Conservation (phyloP, 2,797 vertebrate genomes). For the Alca torda region DNA sequence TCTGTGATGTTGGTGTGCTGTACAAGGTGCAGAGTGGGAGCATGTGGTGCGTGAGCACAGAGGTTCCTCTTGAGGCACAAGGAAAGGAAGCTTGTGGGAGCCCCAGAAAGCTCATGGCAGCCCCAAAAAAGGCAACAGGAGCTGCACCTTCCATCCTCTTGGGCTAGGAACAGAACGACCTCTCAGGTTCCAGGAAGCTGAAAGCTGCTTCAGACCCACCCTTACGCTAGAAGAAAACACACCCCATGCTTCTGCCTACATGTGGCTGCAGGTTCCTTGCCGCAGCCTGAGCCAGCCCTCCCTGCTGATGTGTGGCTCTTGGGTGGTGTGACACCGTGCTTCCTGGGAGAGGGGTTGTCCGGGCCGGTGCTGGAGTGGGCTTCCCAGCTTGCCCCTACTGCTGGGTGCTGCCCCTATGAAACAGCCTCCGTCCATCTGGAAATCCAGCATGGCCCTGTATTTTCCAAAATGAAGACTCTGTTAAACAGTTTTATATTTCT, state of each 20-base stretch:
- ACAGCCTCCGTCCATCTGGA: background rate
- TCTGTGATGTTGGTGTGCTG: background rate
- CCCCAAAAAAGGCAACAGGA: background rate
- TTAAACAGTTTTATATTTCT: background rate
- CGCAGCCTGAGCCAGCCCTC: background rate
- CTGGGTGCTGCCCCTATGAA: background rate
- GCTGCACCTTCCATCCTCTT: background rate
- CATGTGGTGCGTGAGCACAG: background rate
- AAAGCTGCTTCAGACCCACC: conserved; percentile 17
- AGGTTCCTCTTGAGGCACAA: background rate
- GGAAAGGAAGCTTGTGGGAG: background rate
- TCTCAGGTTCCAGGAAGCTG: background rate
- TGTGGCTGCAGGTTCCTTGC: conserved; percentile 31
- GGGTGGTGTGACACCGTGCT: background rate
- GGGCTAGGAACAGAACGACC: background rate
- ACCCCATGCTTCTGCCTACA: background rate
- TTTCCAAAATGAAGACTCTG: background rate
- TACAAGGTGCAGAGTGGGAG: background rate
- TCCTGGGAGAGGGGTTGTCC: fast-evolving
- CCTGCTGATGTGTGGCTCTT: background rate
- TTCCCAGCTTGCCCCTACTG: background rate
- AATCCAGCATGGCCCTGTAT: background rate
- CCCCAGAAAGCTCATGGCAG: too few species aligned
- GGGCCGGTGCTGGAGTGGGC: fast-evolving
- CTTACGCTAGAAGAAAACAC: conserved; percentile 7